Percentiles rank a stretch among this genome's conserved stretches.
Conservation (phyloP, 2,113 vertebrate species). For the Tupaia chinensis region DNA sequence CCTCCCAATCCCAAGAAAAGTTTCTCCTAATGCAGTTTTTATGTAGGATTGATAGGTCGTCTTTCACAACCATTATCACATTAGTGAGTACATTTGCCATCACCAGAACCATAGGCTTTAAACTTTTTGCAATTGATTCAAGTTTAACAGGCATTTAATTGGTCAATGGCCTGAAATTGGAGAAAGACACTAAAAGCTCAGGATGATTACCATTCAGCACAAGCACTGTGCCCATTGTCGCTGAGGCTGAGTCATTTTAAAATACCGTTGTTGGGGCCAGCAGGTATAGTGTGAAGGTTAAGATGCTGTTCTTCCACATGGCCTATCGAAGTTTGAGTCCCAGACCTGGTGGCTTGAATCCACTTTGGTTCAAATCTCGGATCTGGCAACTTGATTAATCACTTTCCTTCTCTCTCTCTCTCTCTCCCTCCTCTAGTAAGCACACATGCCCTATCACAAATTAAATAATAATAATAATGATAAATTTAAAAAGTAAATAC, state of each 20-base stretch:
- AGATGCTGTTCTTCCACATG: too few species aligned
- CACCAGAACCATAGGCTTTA: not conserved
- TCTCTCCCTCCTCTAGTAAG: too few species aligned
- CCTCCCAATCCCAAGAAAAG: not conserved
- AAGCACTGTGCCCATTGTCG: not conserved
- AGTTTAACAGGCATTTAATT: not conserved
- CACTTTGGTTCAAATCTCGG: too few species aligned
- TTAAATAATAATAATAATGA: too few species aligned
- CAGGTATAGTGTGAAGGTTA: too few species aligned
- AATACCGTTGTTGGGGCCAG: not conserved
- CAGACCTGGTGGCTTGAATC: too few species aligned
- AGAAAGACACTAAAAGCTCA: not conserved
- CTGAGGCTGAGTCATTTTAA: not conserved
- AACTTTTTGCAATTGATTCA: not conserved
- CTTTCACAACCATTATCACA: not conserved
- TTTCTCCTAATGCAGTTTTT: constrained; percentile 23
- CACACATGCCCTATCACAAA: too few species aligned
- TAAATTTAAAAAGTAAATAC: too few species aligned
- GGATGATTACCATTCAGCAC: not conserved
- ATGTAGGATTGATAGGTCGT: not conserved
- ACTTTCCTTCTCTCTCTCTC: too few species aligned
- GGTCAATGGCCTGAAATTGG: not conserved
- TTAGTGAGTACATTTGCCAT: not conserved
- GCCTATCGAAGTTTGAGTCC: too few species aligned
- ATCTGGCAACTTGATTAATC: too few species aligned